These are phyloP conservation scores for Drosophila rubida DNA, from an alignment of 2,888 invertebrate species.

Conservation along the genomic window DNA sequence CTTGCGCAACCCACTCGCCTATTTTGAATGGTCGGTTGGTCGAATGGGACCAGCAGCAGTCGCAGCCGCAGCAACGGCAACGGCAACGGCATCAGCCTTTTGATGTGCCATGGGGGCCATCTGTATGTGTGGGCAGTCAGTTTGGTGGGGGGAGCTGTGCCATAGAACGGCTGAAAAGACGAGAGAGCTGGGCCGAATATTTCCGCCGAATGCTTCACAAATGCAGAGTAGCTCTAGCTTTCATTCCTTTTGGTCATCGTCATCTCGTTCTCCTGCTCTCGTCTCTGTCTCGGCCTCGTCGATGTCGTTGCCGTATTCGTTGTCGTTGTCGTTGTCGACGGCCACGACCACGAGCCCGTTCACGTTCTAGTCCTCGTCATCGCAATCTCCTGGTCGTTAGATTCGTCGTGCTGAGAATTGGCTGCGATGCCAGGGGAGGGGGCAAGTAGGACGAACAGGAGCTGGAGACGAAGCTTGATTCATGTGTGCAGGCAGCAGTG, in stretches of 20 bases:
- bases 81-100: slow-evolving; percentile 55
- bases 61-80: slow-evolving; percentile 14
- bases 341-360: not conserved
- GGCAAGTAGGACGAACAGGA: not conserved
- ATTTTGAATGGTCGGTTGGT: slow-evolving; percentile 51
- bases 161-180: slow-evolving; percentile 63
- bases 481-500: slow-evolving; percentile 56
- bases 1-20: slow-evolving; percentile 52
- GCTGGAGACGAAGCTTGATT: slow-evolving; percentile 31
- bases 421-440: slow-evolving; percentile 3
- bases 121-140: slow-evolving; percentile 29
- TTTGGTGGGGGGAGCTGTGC: slow-evolving; percentile 5
- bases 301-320: not conserved
- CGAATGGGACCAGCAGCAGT: slow-evolving; percentile 52
- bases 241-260: slow-evolving; percentile 79
- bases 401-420: slow-evolving; percentile 51
- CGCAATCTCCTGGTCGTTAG: slow-evolving; percentile 75
- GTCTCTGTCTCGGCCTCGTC: slow-evolving; percentile 1
- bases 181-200: slow-evolving; percentile 69
- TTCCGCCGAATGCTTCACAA: slow-evolving; percentile 79
- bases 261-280: slow-evolving; percentile 19
- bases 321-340: not conserved
- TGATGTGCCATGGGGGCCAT: slow-evolving; percentile 60
- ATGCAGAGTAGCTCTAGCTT: slow-evolving; percentile 69
- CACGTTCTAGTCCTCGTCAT: slow-evolving; percentile 35